Evolutionary conservation across 2,113 vertebrate genomes (phyloP).

Genomic region (Vulpes lagopus): DNA sequence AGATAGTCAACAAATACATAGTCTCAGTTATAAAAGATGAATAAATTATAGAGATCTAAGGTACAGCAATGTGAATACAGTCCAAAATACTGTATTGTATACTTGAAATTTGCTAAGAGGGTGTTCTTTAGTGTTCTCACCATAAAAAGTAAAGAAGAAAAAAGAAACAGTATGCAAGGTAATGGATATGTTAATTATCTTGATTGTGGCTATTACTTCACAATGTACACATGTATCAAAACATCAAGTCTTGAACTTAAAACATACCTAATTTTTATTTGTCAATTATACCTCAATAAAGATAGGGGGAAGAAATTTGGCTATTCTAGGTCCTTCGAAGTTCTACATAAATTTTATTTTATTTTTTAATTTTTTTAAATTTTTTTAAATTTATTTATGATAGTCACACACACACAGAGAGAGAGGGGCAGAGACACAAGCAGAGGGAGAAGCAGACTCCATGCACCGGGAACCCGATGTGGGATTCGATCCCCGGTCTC

Average conservation of each 20-base stretch:
- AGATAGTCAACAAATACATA: background rate
- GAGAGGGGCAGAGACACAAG: too few relatives aligned
- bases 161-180: background rate
- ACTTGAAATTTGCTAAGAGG: background rate
- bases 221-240: background rate
- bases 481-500: too few relatives aligned
- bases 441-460: too few relatives aligned
- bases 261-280: background rate
- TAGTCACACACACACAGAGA: too few relatives aligned
- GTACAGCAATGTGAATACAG: background rate
- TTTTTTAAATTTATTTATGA: too few relatives aligned
- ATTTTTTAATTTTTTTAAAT: too few relatives aligned
- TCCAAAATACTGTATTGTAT: background rate
- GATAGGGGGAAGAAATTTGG: background rate
- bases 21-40: background rate
- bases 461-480: too few relatives aligned
- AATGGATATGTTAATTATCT: background rate
- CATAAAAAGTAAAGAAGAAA: background rate
- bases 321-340: background rate
- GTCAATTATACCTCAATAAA: background rate
- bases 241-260: background rate
- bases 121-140: background rate
- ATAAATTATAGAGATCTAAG: background rate
- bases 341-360: background rate
- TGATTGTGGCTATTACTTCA: background rate